A percentile compares a stretch with the other conserved stretches of the same genome.
These are phyloP conservation scores for Tanypteryx hageni DNA, from an alignment of 2,888 invertebrate genomes.

Conservation along the genomic window DNA sequence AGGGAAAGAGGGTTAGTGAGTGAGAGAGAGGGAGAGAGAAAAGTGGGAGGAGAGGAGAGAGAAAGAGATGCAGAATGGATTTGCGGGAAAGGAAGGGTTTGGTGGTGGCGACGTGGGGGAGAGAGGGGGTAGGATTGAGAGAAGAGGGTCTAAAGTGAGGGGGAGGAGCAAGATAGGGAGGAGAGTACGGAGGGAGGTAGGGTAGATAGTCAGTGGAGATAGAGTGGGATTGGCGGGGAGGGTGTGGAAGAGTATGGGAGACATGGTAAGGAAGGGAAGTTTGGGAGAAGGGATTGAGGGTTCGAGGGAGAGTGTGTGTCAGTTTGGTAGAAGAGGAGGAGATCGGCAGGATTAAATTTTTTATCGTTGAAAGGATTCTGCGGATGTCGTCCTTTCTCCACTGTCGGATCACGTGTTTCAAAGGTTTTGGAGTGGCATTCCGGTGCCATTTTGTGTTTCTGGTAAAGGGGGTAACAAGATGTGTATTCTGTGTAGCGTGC, in stretches of 20 bases:
- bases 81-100: background rate
- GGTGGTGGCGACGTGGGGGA: background rate
- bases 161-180: background rate
- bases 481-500: background rate
- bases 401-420: conserved; percentile 45
- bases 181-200: no score
- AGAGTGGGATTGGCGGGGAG: background rate
- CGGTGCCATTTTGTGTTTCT: conserved; percentile 23
- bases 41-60: background rate
- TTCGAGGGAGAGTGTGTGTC: conserved; percentile 47
- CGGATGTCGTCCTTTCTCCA: conserved; percentile 53
- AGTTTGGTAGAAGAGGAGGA: conserved; percentile 26
- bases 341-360: conserved; percentile 52
- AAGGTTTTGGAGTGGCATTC: conserved; percentile 33
- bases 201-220: background rate
- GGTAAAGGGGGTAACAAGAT: background rate
- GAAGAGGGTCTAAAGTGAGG: background rate
- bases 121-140: background rate
- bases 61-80: background rate
- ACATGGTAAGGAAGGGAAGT: background rate
- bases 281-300: background rate
- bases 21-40: background rate
- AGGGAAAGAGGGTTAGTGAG: background rate
- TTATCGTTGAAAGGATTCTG: conserved; percentile 54
- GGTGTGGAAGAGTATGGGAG: background rate